Percentiles rank a stretch among this genome's conserved stretches.
These are phyloP conservation scores for Epizoanthus scotinus DNA, from an alignment of 92 coral and sea anemone species.

Conservation along the genomic window DNA sequence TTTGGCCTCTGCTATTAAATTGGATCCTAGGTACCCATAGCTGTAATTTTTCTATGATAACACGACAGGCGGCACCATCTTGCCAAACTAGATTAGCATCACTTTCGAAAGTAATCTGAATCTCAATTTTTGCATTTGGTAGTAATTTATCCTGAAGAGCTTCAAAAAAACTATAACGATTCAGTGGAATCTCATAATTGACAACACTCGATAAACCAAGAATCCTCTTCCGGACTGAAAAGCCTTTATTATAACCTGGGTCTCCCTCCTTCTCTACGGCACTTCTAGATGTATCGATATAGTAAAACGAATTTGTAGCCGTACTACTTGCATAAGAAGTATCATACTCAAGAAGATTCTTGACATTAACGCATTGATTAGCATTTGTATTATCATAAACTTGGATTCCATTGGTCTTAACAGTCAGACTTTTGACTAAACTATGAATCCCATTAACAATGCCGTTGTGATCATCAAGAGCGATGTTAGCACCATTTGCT, in stretches of 20 bases:
- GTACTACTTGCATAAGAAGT: neutral
- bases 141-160: too few species aligned
- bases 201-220: neutral
- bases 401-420: neutral
- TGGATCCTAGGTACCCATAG: too few species aligned
- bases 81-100: neutral
- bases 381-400: too few species aligned
- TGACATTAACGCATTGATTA: too few species aligned
- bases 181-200: neutral
- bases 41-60: too few species aligned
- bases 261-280: neutral
- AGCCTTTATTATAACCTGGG: neutral
- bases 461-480: too few species aligned
- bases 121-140: too few species aligned
- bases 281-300: neutral
- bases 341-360: constrained; percentile 1
- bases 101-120: neutral
- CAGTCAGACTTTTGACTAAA: neutral
- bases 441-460: too few species aligned
- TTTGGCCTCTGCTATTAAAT: neutral
- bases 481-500: neutral
- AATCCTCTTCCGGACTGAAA: neutral
- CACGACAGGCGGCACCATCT: too few species aligned
- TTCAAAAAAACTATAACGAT: neutral
- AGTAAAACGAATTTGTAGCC: too few species aligned